These are phyloP conservation scores for Eulithis prunata DNA, from an alignment of 2,888 invertebrate genomes.

Conservation along the genomic window DNA sequence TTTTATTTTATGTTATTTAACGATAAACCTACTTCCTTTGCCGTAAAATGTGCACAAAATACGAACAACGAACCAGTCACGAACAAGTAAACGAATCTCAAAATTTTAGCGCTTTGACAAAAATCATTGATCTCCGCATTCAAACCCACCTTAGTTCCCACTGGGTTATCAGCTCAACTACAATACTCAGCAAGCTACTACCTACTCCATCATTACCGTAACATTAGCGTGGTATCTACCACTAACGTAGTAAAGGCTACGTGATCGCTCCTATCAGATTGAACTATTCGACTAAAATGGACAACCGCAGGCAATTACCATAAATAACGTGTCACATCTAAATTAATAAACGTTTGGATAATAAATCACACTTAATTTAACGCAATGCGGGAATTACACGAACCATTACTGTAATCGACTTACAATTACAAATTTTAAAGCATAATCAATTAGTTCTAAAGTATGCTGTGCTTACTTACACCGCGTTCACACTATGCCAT, in stretches of 20 bases:
- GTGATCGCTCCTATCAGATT: constrained; percentile 55
- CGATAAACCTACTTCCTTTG: no score
- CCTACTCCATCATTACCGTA: constrained; percentile 25
- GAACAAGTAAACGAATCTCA: no score
- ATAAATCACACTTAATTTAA: constrained; percentile 70
- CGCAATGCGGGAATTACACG: constrained; percentile 58
- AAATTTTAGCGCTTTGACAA: no score
- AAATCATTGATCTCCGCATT: no score
- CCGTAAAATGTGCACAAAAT: no score
- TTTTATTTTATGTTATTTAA: no score
- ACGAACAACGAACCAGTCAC: no score
- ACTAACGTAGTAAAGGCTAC: constrained; percentile 38
- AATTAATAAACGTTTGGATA: constrained; percentile 71
- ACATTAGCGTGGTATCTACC: constrained; percentile 33
- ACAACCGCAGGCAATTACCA: constrained; percentile 63
- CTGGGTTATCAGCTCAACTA: not conserved
- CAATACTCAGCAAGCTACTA: constrained; percentile 11
- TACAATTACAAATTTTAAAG: constrained; percentile 19
- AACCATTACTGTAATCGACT: constrained; percentile 62
- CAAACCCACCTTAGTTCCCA: no score
- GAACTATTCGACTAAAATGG: constrained; percentile 53
- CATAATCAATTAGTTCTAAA: not conserved
- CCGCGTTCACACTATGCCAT: no score
- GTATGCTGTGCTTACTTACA: no score
- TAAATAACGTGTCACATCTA: constrained; percentile 68